Evolutionary conservation across 2,888 invertebrate species (phyloP), one percentile per base, ranked within the genome.

Genomic region (Polydrusus pterygomalis): DNA sequence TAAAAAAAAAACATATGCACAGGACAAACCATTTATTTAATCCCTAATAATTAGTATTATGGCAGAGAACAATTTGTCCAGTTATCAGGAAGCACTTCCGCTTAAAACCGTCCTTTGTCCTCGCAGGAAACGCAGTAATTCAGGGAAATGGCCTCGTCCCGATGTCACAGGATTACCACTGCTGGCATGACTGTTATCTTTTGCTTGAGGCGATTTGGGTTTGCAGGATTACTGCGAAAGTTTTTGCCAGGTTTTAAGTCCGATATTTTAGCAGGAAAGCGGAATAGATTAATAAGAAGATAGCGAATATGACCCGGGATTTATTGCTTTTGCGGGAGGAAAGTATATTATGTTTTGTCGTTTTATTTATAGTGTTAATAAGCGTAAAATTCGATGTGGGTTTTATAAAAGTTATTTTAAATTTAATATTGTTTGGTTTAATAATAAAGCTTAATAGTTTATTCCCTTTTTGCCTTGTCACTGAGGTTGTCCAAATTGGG

Each of bases 41-140:
- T 56, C 49, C 65, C 2, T 6, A 47, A 58, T 58, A 70, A 60
- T 70, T 70, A 60, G 45, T 70, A 60, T 25, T 56, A 38, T 40
- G 3, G 56, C 43, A 10, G 56, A 54, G 38, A 15, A 56, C 72
- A 56, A 65, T 72, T 72, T 72, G 64, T 65, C 65, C 65, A 30
- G 72, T 72, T 72, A 72, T 72, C 72, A 64, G 72, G 56, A 56
- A 72, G 30, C 34, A 47, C 11, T 65, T 65, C 65, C 58, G 38
- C 30, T 70, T 25, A 25, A 38, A 68, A 68, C 49, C 18, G 58
- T 60, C 73, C 67, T 73, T 73, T 68, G 60, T 73, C 73, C 73
- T 47, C 18, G 43, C 68, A 68, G 68, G 56, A 68, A 68, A 20
- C 20, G 38, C 56, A 51, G 25, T 54, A 56, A 54, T 68, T 68